phyloP scores from a whole-genome alignment of 2,888 invertebrate genomes.

The Neuroscelio doddi region DNA sequence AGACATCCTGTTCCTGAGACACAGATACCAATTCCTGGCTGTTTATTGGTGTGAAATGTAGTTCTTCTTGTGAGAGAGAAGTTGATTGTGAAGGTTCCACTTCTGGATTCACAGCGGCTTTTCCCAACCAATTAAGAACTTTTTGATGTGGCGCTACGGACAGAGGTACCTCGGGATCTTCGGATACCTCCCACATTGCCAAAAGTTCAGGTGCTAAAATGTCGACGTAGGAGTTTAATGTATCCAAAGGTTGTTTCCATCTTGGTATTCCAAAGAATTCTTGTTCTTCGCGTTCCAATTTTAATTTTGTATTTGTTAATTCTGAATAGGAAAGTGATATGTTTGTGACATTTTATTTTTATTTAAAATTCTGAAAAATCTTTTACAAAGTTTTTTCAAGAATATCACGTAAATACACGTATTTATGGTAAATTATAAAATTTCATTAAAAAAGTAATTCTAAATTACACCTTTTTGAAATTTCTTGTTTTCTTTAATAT shows the following conservation, averaged over 20 bases:
- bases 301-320: conserved; percentile 35
- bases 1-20: conserved; percentile 49
- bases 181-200: conserved; percentile 63
- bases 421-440: no score
- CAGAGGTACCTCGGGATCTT: conserved; percentile 53
- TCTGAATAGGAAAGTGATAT: no score
- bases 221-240: conserved; percentile 60
- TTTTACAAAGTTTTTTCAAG: no score
- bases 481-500: no score
- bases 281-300: conserved; percentile 26
- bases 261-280: conserved; percentile 23
- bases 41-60: conserved; percentile 47
- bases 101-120: conserved; percentile 32
- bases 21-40: conserved; percentile 60
- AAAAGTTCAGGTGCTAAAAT: conserved; percentile 65
- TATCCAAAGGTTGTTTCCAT: conserved; percentile 61
- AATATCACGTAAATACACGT: no score
- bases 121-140: conserved; percentile 65
- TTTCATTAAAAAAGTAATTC: no score
- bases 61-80: conserved; percentile 12
- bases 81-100: conserved; percentile 18
- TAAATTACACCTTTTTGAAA: no score
- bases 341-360: no score
- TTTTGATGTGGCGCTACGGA: conserved; percentile 60
- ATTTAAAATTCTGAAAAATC: conserved; percentile 4